Conservation (phyloP, 2,888 invertebrate species). For the Volucella bombylans region DNA sequence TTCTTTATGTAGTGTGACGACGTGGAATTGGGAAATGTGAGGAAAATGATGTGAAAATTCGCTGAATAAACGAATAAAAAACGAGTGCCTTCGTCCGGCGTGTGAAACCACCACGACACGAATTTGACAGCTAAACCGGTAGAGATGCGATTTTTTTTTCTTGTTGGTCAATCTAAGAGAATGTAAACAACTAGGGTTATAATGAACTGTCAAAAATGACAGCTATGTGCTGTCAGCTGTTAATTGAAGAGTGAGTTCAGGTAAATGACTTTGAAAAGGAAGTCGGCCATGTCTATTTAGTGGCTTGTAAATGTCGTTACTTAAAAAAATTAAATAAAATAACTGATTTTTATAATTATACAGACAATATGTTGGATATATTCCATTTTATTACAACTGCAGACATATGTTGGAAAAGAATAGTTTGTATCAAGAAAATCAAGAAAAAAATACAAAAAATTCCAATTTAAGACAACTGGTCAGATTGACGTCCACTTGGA, state of each 20-base stretch:
- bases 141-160: slow-evolving; percentile 34
- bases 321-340: no score
- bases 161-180: slow-evolving; percentile 7
- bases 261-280: not conserved
- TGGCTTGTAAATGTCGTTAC: not conserved
- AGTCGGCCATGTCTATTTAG: not conserved
- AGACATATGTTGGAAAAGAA: no score
- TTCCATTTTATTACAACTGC: no score
- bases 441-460: no score
- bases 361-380: no score
- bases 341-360: no score
- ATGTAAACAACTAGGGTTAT: slow-evolving; percentile 53
- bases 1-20: not conserved
- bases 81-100: slow-evolving; percentile 30
- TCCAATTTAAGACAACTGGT: no score
- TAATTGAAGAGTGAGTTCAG: slow-evolving; percentile 42
- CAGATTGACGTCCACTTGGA: no score
- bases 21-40: slow-evolving; percentile 42
- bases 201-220: slow-evolving; percentile 41
- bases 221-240: slow-evolving; percentile 39
- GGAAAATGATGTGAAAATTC: slow-evolving; percentile 52
- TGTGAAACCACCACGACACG: slow-evolving; percentile 27
- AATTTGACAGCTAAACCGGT: slow-evolving; percentile 64
- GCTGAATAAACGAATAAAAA: slow-evolving; percentile 28
- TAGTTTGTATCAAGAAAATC: no score